Base-by-base conservation (phyloP, 2,113 vertebrate genomes). In the Albula glossodonta region DNA sequence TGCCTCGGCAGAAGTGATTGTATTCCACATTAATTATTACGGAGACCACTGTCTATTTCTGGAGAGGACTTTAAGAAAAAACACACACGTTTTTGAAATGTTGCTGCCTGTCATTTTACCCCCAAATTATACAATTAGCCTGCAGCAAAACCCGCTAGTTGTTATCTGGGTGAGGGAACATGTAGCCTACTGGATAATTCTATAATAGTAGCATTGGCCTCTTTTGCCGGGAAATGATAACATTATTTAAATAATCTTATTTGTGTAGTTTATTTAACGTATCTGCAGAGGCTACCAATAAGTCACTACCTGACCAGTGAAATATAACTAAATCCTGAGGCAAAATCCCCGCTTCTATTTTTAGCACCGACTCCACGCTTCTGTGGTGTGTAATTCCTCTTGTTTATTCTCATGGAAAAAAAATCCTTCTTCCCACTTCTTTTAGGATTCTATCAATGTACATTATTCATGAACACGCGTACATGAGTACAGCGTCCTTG, bases 251-350 rank as follows among this genome's bases (percentile, higher is more conserved):
- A 63, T 19, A 4, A 4, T 15, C 4, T 15, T 2, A 15, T 17
- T 6, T 80, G 15, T 51, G 12, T 51, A 4, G 60, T 50, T 19
- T 80, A 51, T 51, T 50, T 8, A 80, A 48, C 51, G 12, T 51
- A 50, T 80, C 79, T 22, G 4, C 13, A 51, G 82, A 90, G 87
- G 86, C 89, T 88, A 82, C 85, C 89, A 84, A 91, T 84, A 84
- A 87, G 81, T 91, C 89, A 88, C 88, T 91, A 90, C 87, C 89
- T 93, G 92, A 94, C 94, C 93, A 94, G 93, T 91, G 91, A 92
- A 94, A 93, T 87, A 82, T 89, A 92, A 93, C 91, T 85, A 83
- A 90, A 93, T 93, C 92, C 93, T 79, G 50, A 17, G 91, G 94
- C 90, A 86, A 90, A 88, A 88, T 82, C 87, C 82, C 50, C 17